phyloP scores from a whole-genome alignment of 2,797 vertebrate species.

The Falco biarmicus region DNA sequence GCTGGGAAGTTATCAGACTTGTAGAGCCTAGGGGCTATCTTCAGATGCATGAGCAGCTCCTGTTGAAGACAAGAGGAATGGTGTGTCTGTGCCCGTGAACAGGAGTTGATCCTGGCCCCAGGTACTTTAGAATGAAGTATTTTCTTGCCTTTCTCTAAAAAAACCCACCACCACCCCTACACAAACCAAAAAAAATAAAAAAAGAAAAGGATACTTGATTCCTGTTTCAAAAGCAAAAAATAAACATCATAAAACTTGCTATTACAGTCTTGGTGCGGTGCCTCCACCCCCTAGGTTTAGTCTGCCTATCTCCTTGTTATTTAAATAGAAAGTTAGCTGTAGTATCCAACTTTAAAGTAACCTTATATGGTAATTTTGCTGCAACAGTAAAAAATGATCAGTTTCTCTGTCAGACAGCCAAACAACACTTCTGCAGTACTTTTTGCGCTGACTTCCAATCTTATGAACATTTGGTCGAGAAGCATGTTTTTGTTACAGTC shows the following conservation, averaged over 20 bases:
- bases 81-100: neutral
- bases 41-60: neutral
- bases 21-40: conserved; percentile 6
- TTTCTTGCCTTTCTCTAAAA: neutral
- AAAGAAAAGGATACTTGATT: neutral
- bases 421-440: conserved; percentile 27
- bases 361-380: conserved; percentile 60
- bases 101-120: neutral
- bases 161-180: no score
- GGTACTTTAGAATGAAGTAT: neutral
- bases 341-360: neutral
- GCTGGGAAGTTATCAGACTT: neutral
- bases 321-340: conserved; percentile 28
- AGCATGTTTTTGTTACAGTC: conserved; percentile 9
- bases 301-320: neutral
- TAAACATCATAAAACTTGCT: neutral
- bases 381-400: conserved; percentile 53
- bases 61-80: neutral
- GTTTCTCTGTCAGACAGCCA: conserved; percentile 59
- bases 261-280: neutral
- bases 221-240: neutral
- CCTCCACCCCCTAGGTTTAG: neutral
- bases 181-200: neutral
- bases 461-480: neutral
- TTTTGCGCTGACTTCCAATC: neutral